Evolutionary conservation across 2,113 vertebrate species (phyloP).

Genomic region (Ploceus nigricollis): DNA sequence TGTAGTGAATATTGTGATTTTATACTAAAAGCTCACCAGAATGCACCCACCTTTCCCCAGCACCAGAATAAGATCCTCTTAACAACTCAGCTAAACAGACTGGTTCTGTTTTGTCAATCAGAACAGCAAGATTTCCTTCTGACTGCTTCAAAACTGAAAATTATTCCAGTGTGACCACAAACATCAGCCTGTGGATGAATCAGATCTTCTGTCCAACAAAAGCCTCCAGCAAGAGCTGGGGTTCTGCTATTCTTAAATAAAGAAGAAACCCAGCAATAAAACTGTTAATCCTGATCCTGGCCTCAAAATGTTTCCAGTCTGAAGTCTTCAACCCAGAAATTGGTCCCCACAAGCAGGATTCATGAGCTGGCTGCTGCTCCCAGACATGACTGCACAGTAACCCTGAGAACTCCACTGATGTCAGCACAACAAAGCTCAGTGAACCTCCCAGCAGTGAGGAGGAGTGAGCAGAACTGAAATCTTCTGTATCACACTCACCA

Average conservation of each 20-base stretch:
- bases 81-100: neutral
- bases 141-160: neutral
- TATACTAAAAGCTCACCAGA: neutral
- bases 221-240: neutral
- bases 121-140: neutral
- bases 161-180: slow-evolving; percentile 10
- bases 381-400: neutral
- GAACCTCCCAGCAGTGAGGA: neutral
- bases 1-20: neutral
- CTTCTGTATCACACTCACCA: neutral
- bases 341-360: neutral
- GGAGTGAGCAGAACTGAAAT: neutral
- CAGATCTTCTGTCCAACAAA: neutral
- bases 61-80: neutral
- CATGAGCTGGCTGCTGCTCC: neutral
- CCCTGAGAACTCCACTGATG: neutral
- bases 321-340: neutral
- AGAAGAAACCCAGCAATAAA: neutral
- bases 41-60: neutral
- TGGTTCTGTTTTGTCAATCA: neutral
- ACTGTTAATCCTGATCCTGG: neutral
- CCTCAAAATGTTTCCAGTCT: neutral
- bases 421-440: neutral
- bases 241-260: neutral
- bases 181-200: slow-evolving; percentile 1